A percentile compares a stretch with the other conserved stretches of the same genome.
Evolutionary conservation across 2,113 vertebrate species (phyloP).

Genomic region (Hippocampus comes): DNA sequence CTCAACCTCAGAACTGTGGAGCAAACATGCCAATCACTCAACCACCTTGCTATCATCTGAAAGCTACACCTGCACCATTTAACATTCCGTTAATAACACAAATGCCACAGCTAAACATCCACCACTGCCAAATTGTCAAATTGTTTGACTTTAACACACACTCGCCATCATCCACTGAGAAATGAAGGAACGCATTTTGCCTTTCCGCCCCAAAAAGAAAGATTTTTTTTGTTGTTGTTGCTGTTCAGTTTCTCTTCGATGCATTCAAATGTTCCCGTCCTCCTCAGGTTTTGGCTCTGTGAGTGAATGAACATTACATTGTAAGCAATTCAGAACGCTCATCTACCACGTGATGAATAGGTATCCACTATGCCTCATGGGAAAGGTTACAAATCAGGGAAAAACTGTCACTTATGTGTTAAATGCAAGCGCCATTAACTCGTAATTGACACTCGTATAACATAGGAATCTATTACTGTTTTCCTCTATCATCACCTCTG

Average conservation of each 20-base stretch:
- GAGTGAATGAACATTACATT: not conserved
- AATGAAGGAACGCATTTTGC: not conserved
- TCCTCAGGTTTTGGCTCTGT: not conserved
- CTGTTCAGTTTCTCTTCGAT: not conserved
- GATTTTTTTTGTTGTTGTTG: not conserved
- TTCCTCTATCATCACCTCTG: not conserved
- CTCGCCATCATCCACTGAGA: not conserved
- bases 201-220: not conserved
- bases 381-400: not conserved
- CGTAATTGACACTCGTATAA: not conserved
- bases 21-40: not conserved
- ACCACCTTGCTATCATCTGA: not conserved
- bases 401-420: not conserved
- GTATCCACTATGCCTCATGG: not conserved
- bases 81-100: no score
- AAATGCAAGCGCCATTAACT: not conserved
- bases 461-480: not conserved
- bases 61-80: not conserved
- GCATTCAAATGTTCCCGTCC: not conserved
- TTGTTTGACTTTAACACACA: not conserved
- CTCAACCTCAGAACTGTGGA: not conserved
- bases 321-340: not conserved
- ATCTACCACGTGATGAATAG: not conserved
- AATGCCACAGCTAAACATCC: not conserved
- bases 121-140: not conserved